Evolutionary conservation across 2,888 invertebrate genomes (phyloP).

Genomic region (Shargacucullia verbasci): DNA sequence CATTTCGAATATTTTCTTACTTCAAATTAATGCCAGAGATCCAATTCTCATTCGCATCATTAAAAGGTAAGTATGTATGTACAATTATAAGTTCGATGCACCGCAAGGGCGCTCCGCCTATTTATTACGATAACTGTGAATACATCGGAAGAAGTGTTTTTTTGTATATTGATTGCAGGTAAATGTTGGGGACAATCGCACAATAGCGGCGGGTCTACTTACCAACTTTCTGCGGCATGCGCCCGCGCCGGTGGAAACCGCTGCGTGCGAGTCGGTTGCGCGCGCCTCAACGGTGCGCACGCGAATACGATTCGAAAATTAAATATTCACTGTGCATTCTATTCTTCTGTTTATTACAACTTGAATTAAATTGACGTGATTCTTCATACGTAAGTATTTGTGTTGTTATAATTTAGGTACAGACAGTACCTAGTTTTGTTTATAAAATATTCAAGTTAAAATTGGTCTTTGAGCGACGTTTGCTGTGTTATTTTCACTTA

Average conservation of each 20-base stretch:
- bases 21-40: no score
- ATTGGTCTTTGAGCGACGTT: no score
- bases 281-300: constrained; percentile 73
- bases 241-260: constrained; percentile 33
- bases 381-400: constrained; percentile 44
- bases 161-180: constrained; percentile 19
- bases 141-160: constrained; percentile 31
- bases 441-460: background rate
- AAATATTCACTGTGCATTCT: constrained; percentile 46
- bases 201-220: constrained; percentile 45
- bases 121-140: constrained; percentile 28
- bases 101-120: constrained; percentile 18
- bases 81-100: constrained; percentile 7
- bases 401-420: background rate
- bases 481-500: constrained; percentile 20
- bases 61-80: background rate
- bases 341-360: constrained; percentile 38
- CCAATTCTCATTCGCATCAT: constrained; percentile 13
- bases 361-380: constrained; percentile 46
- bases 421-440: background rate
- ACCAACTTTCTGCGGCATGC: constrained; percentile 47
- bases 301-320: constrained; percentile 52
- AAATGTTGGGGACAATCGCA: constrained; percentile 40
- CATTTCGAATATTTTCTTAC: no score
- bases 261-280: constrained; percentile 64